A percentile compares a stretch with the other conserved stretches of the same genome.
These are phyloP conservation scores for Elachura formosa DNA, from an alignment of 2,113 vertebrate species.

Conservation along the genomic window DNA sequence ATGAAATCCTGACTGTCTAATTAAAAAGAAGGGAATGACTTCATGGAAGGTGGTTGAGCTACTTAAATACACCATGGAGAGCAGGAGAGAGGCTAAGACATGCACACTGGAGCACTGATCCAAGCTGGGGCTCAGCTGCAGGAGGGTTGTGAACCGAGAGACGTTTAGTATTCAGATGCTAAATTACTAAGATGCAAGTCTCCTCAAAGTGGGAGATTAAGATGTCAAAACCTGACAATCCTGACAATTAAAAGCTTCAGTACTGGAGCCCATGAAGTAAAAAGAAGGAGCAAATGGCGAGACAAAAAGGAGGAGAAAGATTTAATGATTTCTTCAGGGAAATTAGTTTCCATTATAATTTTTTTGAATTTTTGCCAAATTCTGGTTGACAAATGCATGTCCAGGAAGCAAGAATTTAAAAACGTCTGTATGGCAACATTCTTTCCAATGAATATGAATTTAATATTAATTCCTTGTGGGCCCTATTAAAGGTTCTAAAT, in stretches of 20 bases:
- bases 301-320: background rate
- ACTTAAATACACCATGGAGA: background rate
- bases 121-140: background rate
- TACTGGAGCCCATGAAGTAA: background rate
- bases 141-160: background rate
- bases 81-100: background rate
- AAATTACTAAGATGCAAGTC: background rate
- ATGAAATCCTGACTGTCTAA: background rate
- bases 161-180: background rate
- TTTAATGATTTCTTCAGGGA: background rate
- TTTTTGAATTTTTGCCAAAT: conserved; percentile 19
- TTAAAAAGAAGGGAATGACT: background rate
- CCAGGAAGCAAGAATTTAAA: background rate
- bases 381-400: background rate
- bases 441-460: background rate
- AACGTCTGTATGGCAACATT: background rate
- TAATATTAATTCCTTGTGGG: background rate
- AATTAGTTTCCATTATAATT: background rate
- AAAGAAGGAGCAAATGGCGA: background rate
- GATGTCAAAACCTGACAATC: conserved; percentile 13
- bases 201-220: background rate
- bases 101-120: background rate
- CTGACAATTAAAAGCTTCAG: background rate
- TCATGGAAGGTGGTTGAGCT: background rate
- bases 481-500: background rate